A percentile compares a stretch with the other conserved stretches of the same genome.
Evolutionary conservation across 2,113 vertebrate species (phyloP).

Genomic region (human): DNA sequence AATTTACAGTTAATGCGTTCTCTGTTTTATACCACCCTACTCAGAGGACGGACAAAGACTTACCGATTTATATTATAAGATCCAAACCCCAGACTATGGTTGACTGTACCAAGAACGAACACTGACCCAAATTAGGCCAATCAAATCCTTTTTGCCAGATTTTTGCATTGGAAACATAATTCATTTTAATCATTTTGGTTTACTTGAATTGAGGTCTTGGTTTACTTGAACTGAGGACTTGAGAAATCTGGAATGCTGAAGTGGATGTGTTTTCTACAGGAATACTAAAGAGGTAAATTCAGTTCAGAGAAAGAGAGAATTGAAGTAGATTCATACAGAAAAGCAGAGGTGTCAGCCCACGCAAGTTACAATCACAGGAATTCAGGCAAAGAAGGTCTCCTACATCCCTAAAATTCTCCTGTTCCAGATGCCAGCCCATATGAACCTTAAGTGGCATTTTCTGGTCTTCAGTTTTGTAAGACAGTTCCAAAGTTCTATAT

Average conservation of each 20-base stretch:
- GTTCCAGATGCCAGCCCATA: fast-evolving
- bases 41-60: background rate
- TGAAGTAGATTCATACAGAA: background rate
- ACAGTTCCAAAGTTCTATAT: background rate
- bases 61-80: background rate
- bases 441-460: background rate
- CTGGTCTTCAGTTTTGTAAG: background rate
- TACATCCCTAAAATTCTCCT: background rate
- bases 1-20: background rate
- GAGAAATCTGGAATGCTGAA: background rate
- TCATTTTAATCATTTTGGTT: background rate
- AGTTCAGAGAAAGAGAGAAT: background rate
- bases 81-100: background rate
- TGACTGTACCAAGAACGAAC: background rate
- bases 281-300: background rate
- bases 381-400: background rate
- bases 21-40: background rate
- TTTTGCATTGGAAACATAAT: background rate
- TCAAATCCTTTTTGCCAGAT: background rate
- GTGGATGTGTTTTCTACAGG: background rate
- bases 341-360: background rate
- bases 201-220: background rate
- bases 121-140: background rate
- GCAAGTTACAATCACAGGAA: background rate
- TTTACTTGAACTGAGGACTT: background rate